phyloP scores from a whole-genome alignment of 2,113 vertebrate genomes.

The Sphaerodactylus townsendi region DNA sequence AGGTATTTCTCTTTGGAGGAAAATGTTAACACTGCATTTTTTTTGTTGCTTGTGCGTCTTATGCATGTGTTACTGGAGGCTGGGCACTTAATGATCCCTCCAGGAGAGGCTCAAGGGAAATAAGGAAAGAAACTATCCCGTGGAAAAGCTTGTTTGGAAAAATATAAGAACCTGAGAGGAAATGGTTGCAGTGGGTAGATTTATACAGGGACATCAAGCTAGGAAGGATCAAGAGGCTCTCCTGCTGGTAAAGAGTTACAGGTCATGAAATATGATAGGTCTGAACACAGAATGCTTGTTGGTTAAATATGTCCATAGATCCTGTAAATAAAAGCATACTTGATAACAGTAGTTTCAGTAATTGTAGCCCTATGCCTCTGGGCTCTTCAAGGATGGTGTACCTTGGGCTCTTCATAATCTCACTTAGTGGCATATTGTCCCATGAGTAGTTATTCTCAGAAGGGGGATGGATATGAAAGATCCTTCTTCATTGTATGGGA shows the following conservation, averaged over 20 bases:
- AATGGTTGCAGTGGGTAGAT: not conserved
- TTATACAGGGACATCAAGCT: not conserved
- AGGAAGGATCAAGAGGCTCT: not conserved
- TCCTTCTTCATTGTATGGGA: not conserved
- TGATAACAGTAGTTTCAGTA: not conserved
- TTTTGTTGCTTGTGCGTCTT: not conserved
- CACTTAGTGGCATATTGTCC: not conserved
- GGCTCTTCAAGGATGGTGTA: not conserved
- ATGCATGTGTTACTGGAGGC: not conserved
- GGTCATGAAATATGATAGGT: not conserved
- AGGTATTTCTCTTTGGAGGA: constrained; percentile 20
- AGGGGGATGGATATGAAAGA: not conserved
- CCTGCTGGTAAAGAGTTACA: not conserved
- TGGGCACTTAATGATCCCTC: not conserved
- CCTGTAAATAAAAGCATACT: not conserved
- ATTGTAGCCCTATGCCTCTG: not conserved
- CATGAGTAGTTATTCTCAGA: not conserved
- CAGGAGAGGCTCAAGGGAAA: not conserved
- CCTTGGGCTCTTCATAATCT: not conserved
- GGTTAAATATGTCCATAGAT: not conserved
- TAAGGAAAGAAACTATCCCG: not conserved
- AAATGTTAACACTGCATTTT: not conserved
- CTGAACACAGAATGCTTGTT: not conserved
- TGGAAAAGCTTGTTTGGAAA: not conserved
- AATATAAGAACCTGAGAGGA: not conserved